phyloP scores from a whole-genome alignment of 2,797 vertebrate genomes.

The Ispidina picta region DNA sequence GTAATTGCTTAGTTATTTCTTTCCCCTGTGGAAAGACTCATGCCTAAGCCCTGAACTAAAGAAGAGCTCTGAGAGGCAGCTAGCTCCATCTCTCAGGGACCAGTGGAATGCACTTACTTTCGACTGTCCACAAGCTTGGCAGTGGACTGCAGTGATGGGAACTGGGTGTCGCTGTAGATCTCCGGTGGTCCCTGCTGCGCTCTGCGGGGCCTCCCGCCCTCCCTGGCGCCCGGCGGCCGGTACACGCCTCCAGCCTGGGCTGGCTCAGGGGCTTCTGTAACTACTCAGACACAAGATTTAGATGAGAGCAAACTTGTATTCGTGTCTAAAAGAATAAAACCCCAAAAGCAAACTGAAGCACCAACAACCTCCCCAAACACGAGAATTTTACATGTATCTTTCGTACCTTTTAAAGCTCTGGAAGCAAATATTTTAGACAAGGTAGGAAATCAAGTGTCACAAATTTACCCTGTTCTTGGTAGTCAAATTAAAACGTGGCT shows the following conservation, averaged over 20 bases:
- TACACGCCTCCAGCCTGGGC: constrained; percentile 90
- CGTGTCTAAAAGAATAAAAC: neutral
- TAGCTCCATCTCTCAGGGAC: neutral
- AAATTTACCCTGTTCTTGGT: neutral
- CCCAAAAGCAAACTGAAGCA: too few species aligned
- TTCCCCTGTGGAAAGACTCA: neutral
- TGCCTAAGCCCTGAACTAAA: neutral
- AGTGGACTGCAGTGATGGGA: constrained; percentile 92
- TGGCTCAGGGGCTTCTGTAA: constrained; percentile 87
- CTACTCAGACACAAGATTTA: constrained; percentile 36
- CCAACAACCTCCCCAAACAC: neutral
- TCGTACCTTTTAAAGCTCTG: neutral
- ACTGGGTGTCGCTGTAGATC: constrained; percentile 93
- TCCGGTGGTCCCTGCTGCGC: constrained; percentile 91
- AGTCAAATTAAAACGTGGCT: neutral
- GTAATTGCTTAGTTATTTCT: neutral
- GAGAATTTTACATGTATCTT: neutral
- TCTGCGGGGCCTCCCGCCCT: constrained; percentile 81
- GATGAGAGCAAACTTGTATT: neutral
- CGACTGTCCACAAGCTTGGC: constrained; percentile 96
- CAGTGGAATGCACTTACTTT: constrained; percentile 82
- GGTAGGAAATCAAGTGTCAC: neutral
- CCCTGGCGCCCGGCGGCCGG: constrained; percentile 92
- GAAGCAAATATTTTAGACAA: neutral
- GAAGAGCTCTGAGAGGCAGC: neutral